phyloP scores from a whole-genome alignment of 2,113 vertebrate genomes.

The Cervus canadensis region DNA sequence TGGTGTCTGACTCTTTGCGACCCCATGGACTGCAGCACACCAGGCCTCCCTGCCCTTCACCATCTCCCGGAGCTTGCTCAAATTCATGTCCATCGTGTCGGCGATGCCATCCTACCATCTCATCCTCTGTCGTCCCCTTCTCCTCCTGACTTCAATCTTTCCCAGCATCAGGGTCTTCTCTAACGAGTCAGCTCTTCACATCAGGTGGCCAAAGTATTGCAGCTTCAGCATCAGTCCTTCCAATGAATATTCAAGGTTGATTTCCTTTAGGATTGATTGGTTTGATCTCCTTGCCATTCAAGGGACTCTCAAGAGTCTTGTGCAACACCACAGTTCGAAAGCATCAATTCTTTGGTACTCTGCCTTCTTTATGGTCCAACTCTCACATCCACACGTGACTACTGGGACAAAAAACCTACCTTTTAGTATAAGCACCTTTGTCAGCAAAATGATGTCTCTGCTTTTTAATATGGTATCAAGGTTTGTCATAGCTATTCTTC shows the following conservation, averaged over 20 bases:
- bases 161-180: no score
- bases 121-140: not conserved
- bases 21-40: not conserved
- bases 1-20: not conserved
- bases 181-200: no score
- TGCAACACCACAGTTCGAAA: rapidly evolving
- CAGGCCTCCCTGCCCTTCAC: not conserved
- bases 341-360: not conserved
- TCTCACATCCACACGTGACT: not conserved
- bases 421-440: not conserved
- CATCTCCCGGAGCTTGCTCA: not conserved
- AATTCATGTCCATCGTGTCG: rapidly evolving
- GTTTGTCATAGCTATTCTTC: not conserved
- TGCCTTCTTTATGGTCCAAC: not conserved
- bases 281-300: not conserved
- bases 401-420: not conserved
- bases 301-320: not conserved
- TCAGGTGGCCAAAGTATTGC: no score
- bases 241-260: not conserved
- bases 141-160: not conserved
- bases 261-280: not conserved
- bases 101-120: not conserved
- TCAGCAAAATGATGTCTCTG: not conserved
- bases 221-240: not conserved
- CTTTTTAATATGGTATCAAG: not conserved